Conservation (phyloP, 2,113 vertebrate genomes). For the Cardinalis cardinalis region DNA sequence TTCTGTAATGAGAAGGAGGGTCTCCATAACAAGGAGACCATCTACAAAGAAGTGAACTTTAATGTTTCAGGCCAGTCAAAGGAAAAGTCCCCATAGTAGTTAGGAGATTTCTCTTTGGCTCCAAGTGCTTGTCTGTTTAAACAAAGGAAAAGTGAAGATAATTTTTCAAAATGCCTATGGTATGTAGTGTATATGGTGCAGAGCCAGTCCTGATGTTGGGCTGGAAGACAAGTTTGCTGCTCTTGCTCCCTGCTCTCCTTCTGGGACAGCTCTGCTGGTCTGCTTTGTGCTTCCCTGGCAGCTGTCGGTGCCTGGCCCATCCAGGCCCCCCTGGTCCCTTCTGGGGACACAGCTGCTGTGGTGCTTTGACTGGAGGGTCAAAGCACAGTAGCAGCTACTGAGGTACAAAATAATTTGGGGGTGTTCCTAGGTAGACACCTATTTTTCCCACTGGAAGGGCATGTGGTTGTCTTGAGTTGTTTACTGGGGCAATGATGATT, state of each 20-base stretch:
- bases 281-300: accelerated
- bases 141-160: not conserved
- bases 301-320: not conserved
- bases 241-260: not conserved
- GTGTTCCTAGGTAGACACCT: not conserved
- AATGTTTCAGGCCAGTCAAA: not conserved
- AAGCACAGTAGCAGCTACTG: not conserved
- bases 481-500: not conserved
- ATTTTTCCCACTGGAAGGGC: not conserved
- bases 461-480: not conserved
- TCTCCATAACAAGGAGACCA: not conserved
- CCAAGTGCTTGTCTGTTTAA: not conserved
- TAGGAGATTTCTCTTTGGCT: not conserved
- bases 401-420: accelerated
- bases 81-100: not conserved
- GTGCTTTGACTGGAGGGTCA: not conserved
- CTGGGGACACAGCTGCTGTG: not conserved
- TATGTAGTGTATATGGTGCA: not conserved
- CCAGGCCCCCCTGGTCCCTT: accelerated
- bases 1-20: not conserved
- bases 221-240: not conserved
- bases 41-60: not conserved
- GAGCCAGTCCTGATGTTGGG: not conserved
- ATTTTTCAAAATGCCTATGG: not conserved
- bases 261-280: not conserved